Evolutionary conservation across 2,797 vertebrate species (phyloP), one percentile per base, ranked within the genome.

Genomic region (Platyrinchus mystaceus): DNA sequence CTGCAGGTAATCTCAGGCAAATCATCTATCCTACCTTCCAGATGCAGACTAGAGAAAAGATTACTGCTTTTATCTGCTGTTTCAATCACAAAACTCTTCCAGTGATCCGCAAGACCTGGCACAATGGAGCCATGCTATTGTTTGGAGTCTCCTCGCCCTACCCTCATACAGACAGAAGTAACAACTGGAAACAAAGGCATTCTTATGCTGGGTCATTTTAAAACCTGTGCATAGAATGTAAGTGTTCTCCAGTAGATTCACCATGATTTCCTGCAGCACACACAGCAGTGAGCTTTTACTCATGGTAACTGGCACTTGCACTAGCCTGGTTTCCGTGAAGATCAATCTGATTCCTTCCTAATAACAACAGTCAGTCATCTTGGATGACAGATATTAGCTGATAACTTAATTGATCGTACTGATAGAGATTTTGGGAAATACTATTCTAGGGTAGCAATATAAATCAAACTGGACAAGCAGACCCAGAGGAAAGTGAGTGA

Each of bases 361-460:
- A 47, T 91, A 91, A 96, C 34, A 77, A 47, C 86, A 81, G 49
- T 27, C 36, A 81, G 34, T 90, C 36, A 70, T 53, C 28, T 41
- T 47, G 62, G 46, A 84, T 74, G 62, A 91, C 41, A 90, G 50
- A 59, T 74, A 92, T 89, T 53, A 95, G 84, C 58, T 9, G 3
- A 81, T 84, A 86, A 64, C 87, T 96, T 93, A 94, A 80, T 88
- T 88, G 91, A 90, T 64, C 83, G n/a, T 15, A 53, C 30, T 32
- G 89, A 67, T 32, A 90, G 49, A 86, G 74, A 79, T 94, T 90
- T 95, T 15, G 63, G 74, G 77, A 94, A 96, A 91, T 70, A 77
- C 53, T 91, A 81, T 79, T 93, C 78, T 80, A 96, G 87, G 91
- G 69, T 9, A 82, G 46, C 78, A 93, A 89, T 30, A 85, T 87